These are phyloP conservation scores for Oceanodroma tethys DNA, from an alignment of 2,113 vertebrate species.

Conservation along the genomic window DNA sequence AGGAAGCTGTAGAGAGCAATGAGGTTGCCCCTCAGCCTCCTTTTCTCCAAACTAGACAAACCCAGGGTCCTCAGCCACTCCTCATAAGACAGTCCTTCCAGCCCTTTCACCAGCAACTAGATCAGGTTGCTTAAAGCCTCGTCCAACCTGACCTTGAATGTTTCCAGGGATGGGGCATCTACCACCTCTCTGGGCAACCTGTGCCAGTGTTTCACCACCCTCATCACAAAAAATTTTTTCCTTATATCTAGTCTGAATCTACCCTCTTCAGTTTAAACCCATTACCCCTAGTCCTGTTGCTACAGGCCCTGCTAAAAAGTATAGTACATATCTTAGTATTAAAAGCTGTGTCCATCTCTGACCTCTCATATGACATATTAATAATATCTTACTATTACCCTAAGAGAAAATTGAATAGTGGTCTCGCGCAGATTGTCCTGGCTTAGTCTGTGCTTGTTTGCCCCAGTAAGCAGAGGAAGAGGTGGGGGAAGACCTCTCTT, in stretches of 20 bases:
- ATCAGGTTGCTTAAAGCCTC: not conserved
- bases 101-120: not conserved
- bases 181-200: not conserved
- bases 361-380: not conserved
- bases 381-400: not conserved
- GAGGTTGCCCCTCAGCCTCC: not conserved
- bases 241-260: not conserved
- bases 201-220: not conserved
- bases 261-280: not conserved
- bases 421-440: not conserved
- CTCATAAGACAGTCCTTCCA: not conserved
- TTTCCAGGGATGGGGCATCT: not conserved
- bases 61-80: not conserved
- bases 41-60: not conserved
- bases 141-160: not conserved
- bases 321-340: not conserved
- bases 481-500: not conserved
- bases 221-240: not conserved
- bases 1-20: not conserved
- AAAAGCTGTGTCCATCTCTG: not conserved
- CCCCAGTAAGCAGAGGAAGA: not conserved
- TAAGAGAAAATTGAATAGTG: not conserved
- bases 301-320: not conserved
- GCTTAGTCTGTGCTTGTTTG: fast-evolving
- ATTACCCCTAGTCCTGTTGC: not conserved